phyloP scores from a whole-genome alignment of 2,888 invertebrate species.

The Glaucopsyche alexis region DNA sequence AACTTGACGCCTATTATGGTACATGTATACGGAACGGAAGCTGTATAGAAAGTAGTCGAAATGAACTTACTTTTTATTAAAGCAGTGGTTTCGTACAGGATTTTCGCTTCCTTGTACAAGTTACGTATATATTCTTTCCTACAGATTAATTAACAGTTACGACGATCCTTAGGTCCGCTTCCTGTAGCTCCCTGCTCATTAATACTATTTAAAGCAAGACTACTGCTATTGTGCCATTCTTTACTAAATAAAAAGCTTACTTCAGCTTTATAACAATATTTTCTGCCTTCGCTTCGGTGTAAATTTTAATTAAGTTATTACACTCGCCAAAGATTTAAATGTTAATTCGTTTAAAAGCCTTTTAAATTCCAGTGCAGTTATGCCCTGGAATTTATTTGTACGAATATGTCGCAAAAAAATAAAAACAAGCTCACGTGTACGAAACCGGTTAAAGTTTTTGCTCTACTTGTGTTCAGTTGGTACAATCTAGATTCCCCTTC shows the following conservation, averaged over 20 bases:
- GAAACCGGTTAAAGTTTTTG: constrained; percentile 9
- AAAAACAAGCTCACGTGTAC: constrained; percentile 7
- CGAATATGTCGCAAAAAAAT: background rate
- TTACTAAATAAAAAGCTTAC: background rate
- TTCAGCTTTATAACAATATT: background rate
- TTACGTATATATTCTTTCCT: background rate
- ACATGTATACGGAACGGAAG: constrained; percentile 24
- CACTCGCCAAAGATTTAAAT: background rate
- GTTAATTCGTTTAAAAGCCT: background rate
- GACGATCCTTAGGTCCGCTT: too few relatives aligned
- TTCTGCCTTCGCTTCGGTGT: background rate
- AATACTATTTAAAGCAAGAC: too few relatives aligned
- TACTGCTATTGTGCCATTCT: background rate
- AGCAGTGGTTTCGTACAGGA: background rate
- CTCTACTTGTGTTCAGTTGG: constrained; percentile 5
- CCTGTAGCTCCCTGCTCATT: too few relatives aligned
- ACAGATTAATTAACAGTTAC: background rate
- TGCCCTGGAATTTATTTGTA: constrained; percentile 23
- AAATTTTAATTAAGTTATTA: background rate
- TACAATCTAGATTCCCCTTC: background rate
- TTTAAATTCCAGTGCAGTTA: constrained; percentile 5
- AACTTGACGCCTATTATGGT: constrained; percentile 14
- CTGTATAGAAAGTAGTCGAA: constrained; percentile 20
- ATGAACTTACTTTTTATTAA: background rate
- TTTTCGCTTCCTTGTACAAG: constrained; percentile 3